These are phyloP conservation scores for Trachelipus rathkii DNA, from an alignment of 1,140 invertebrate species.

Conservation along the genomic window DNA sequence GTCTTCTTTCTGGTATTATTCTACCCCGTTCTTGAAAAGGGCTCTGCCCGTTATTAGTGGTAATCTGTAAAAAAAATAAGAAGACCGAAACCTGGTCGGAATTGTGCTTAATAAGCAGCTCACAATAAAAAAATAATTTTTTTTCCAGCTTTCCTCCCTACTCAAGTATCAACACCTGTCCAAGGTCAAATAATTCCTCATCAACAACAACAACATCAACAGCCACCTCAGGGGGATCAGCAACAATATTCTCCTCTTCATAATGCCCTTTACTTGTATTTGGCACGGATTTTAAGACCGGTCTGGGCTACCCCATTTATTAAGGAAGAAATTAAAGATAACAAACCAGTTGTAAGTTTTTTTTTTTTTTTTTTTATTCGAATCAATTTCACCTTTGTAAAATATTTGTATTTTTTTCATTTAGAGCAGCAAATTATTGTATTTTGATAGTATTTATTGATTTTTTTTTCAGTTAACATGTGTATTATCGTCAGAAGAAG, in stretches of 20 bases:
- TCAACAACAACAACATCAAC: slow-evolving; percentile 39
- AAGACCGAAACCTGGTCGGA: too few relatives aligned
- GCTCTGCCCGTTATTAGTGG: too few relatives aligned
- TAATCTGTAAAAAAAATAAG: too few relatives aligned
- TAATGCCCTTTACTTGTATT: slow-evolving; percentile 86
- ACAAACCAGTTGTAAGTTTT: slow-evolving; percentile 43
- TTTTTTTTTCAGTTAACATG: slow-evolving; percentile 34
- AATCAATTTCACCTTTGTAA: too few relatives aligned
- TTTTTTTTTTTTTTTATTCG: not conserved
- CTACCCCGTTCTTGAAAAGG: too few relatives aligned
- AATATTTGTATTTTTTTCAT: not conserved
- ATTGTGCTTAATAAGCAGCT: too few relatives aligned
- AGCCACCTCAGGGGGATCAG: slow-evolving; percentile 34
- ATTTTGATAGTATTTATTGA: not conserved
- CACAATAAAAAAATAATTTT: slow-evolving; percentile 4
- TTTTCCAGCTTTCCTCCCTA: slow-evolving; percentile 41
- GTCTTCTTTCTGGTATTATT: too few relatives aligned
- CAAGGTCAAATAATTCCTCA: slow-evolving; percentile 12
- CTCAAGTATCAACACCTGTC: slow-evolving; percentile 41
- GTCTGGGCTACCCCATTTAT: slow-evolving; percentile 62
- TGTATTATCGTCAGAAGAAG: slow-evolving; percentile 36
- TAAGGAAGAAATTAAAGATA: slow-evolving; percentile 30
- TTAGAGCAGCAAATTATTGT: not conserved
- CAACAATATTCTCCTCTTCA: slow-evolving; percentile 54
- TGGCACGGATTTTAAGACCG: slow-evolving; percentile 75